Evolutionary conservation across 1,140 invertebrate species (phyloP).

Genomic region (Magallana gigas): DNA sequence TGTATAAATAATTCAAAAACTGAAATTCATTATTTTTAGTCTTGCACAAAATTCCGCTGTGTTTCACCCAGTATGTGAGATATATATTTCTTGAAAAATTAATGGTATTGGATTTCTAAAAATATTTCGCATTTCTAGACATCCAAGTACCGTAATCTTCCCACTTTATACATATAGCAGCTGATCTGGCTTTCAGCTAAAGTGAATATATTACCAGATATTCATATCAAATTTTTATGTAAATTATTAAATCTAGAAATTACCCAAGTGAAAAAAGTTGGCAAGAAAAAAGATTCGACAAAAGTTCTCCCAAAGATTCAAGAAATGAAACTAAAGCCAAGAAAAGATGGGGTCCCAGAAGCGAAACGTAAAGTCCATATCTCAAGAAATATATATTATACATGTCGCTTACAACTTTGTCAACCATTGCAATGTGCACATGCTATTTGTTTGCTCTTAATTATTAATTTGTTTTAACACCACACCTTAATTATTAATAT

Average conservation of each 20-base stretch:
- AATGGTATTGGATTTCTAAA: too few species aligned
- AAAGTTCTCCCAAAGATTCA: background rate
- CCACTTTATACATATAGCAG: too few species aligned
- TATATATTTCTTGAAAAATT: conserved; percentile 20
- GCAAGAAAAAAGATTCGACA: background rate
- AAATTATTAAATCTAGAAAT: background rate
- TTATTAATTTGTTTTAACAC: background rate
- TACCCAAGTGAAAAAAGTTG: background rate
- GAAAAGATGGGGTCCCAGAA: background rate
- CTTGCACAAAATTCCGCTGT: background rate
- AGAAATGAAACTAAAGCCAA: background rate
- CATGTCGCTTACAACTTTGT: background rate
- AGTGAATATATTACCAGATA: too few species aligned
- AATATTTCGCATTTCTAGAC: too few species aligned
- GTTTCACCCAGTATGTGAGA: background rate
- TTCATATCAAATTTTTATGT: too few species aligned
- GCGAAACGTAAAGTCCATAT: background rate
- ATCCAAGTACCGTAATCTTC: too few species aligned
- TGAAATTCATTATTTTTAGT: background rate
- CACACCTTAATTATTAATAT: background rate
- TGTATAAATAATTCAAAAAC: too few species aligned
- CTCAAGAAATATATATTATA: conserved; percentile 18
- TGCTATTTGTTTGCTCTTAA: conserved; percentile 1
- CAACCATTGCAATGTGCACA: conserved; percentile 6
- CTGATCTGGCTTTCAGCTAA: too few species aligned